Percentiles rank a stretch among this genome's conserved stretches.
phyloP scores from a whole-genome alignment of 2,797 vertebrate genomes.

The Schizopygopsis malacanthus region DNA sequence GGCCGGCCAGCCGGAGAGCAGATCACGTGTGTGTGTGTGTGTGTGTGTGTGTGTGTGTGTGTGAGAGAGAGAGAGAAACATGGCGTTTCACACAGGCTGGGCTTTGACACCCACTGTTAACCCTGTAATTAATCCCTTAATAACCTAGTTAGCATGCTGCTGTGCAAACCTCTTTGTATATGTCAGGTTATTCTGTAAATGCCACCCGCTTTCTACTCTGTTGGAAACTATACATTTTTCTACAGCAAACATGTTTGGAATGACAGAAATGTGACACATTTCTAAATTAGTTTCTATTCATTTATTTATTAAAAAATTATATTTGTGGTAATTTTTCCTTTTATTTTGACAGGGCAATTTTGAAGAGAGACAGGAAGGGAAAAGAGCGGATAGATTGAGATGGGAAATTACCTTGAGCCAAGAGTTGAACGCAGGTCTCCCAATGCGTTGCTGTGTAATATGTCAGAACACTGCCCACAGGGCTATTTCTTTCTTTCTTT shows the following conservation, averaged over 20 bases:
- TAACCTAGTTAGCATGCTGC: constrained; percentile 45
- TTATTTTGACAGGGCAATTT: background rate
- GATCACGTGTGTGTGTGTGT: constrained; percentile 27
- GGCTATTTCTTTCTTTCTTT: background rate
- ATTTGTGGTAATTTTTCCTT: background rate
- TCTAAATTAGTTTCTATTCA: background rate
- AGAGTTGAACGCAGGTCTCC: background rate
- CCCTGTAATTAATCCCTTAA: constrained; percentile 58
- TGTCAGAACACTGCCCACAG: background rate
- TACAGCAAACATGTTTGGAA: background rate
- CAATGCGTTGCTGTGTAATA: background rate
- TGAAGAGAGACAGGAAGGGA: background rate
- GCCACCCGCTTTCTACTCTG: constrained; percentile 1
- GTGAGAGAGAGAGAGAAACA: constrained; percentile 50
- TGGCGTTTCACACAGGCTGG: constrained; percentile 50
- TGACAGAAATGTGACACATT: background rate
- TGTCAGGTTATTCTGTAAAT: constrained; percentile 34
- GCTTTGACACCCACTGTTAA: constrained; percentile 57
- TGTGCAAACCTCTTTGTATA: constrained; percentile 38
- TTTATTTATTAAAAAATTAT: background rate
- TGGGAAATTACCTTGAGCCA: background rate
- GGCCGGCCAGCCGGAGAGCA: constrained; percentile 50
- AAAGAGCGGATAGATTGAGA: background rate
- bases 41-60: constrained; percentile 29
- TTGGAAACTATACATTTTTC: constrained; percentile 51